These are phyloP conservation scores for Heterotilapia buettikoferi DNA, from an alignment of 2,113 vertebrate genomes.

Conservation along the genomic window DNA sequence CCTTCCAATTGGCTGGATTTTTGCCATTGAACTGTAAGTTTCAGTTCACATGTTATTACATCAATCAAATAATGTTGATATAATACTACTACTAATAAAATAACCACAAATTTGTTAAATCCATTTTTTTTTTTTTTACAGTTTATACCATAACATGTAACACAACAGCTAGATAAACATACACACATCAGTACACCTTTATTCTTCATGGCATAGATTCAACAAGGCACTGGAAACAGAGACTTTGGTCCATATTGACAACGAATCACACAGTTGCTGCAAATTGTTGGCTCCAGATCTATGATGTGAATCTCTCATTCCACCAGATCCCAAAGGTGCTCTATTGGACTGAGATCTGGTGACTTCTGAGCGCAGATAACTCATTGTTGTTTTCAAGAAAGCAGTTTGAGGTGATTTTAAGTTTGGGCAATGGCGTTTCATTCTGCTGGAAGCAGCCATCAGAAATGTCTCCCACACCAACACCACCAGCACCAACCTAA, in stretches of 20 bases:
- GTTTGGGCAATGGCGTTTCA: accelerated
- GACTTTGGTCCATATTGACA: background rate
- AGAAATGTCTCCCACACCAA: background rate
- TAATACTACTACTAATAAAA: background rate
- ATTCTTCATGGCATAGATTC: background rate
- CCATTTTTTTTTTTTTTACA: background rate
- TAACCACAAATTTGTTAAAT: background rate
- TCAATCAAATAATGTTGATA: background rate
- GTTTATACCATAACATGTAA: background rate
- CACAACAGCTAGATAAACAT: background rate
- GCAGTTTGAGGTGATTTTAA: background rate
- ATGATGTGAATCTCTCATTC: background rate
- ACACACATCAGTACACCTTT: background rate
- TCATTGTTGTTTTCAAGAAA: background rate
- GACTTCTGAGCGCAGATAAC: background rate
- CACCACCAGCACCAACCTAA: background rate
- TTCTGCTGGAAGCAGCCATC: background rate
- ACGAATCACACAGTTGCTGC: background rate
- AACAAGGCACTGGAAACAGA: background rate
- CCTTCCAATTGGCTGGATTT: background rate
- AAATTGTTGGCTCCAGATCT: background rate
- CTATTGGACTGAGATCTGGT: background rate
- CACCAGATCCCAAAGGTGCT: background rate
- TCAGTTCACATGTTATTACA: background rate
- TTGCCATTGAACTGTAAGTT: background rate